A percentile compares a stretch with the other conserved stretches of the same genome.
phyloP scores from a whole-genome alignment of 1,140 invertebrate species.

The Pteromalus puparum region DNA sequence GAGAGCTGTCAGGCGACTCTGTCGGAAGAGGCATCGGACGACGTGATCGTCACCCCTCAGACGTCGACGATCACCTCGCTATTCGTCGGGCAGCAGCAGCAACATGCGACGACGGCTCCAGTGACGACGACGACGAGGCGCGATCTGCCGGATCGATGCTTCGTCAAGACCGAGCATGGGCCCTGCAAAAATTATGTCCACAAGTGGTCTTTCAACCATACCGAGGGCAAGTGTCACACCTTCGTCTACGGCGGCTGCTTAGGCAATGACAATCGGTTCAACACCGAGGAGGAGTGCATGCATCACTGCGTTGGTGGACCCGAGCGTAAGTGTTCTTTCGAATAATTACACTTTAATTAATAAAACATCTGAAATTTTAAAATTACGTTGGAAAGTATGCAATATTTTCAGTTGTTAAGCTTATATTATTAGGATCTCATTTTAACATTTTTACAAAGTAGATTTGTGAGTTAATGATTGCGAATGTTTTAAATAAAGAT shows the following conservation, averaged over 20 bases:
- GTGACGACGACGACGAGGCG: conserved; percentile 49
- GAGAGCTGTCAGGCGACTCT: conserved; percentile 59
- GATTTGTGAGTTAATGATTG: no score
- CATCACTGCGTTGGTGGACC: conserved; percentile 79
- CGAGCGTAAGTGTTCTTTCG: conserved; percentile 67
- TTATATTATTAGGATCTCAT: no score
- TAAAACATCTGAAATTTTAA: no score
- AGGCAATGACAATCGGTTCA: conserved; percentile 87
- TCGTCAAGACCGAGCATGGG: conserved; percentile 76
- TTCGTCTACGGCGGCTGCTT: conserved; percentile 88
- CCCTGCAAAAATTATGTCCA: conserved; percentile 81
- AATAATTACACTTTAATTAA: no score
- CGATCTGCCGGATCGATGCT: conserved; percentile 66
- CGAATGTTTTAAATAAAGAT: conserved; percentile 63
- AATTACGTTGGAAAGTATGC: no score
- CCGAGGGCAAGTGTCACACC: conserved; percentile 79
- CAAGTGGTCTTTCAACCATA: conserved; percentile 85
- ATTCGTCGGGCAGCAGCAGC: not conserved
- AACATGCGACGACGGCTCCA: not conserved
- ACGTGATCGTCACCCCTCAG: not conserved
- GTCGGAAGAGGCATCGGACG: not conserved
- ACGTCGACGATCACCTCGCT: not conserved
- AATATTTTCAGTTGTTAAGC: no score
- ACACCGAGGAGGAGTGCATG: conserved; percentile 83
- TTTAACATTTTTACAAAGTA: no score